Evolutionary conservation across 2,797 vertebrate genomes (phyloP).

Genomic region (Brotula barbata): DNA sequence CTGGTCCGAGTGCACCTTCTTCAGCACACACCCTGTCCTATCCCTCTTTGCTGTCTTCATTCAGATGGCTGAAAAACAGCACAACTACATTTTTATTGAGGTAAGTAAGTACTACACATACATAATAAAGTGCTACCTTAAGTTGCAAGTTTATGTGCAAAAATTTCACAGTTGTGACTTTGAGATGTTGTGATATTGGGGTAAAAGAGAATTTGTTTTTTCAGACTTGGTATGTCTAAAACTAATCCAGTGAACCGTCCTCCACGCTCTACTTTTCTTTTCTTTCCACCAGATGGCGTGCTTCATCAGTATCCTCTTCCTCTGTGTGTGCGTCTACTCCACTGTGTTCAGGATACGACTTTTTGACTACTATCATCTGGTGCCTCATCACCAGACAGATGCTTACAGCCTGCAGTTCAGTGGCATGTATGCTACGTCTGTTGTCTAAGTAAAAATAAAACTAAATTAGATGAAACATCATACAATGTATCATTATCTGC

Average conservation of each 20-base stretch:
- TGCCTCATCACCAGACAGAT: conserved; percentile 94
- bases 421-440: conserved; percentile 86
- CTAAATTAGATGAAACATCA: not conserved
- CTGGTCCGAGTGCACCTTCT: conserved; percentile 98
- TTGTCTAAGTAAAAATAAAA: conserved; percentile 1
- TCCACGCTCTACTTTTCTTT: conserved; percentile 8
- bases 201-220: no score
- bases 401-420: conserved; percentile 96
- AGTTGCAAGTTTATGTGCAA: no score
- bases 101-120: conserved; percentile 56
- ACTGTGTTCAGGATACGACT: conserved; percentile 94
- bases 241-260: not conserved
- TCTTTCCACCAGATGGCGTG: conserved; percentile 85
- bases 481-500: not conserved
- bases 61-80: conserved; percentile 87
- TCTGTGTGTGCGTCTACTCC: conserved; percentile 93
- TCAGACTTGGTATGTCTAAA: not conserved
- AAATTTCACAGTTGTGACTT: no score
- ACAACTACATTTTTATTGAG: conserved; percentile 94
- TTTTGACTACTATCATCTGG: conserved; percentile 95
- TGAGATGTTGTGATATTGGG: no score
- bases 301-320: conserved; percentile 91
- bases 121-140: not conserved
- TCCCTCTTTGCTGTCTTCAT: conserved; percentile 93
- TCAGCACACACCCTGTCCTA: conserved; percentile 89